Base-by-base conservation (phyloP, 2,797 vertebrate genomes). In the Natrix natrix region DNA sequence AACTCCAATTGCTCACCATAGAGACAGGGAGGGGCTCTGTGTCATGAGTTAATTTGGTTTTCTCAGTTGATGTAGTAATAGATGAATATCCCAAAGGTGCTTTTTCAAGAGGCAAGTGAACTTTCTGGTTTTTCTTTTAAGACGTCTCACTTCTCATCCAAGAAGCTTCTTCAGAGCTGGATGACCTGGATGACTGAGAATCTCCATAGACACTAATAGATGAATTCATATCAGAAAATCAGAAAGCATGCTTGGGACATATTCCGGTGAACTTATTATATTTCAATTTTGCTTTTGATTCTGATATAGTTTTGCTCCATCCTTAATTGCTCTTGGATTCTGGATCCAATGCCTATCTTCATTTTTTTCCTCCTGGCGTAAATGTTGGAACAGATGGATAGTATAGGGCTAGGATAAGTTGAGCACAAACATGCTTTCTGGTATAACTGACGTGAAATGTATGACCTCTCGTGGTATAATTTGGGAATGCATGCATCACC, bases 401-500 rank as follows among this genome's bases (percentile, higher is more conserved):
- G 54, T 17, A 87, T 55, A 87, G 14, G 5, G 5, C 5, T 7
- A 43, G 12, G 32, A 7, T 5, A 86, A 22, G 1, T 16, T 8
- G 26, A 22, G 10, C 48, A 7, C 8, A 22, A 52, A 56, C 2
- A 12, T 91, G 14, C 48, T 56, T 59, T 43, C 24, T 63, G 56
- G 48, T 63, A 37, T 60, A 89, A 93, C 22, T 10, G 12, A 93
- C 86, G 55, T 92, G 91, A 22, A 59, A 55, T 54, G 69, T 86
- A n/a, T 92, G 87, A 92, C 87, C 93, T 93, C 93, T 91, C 12
- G 92, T 93, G 93, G 92, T 59, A 52, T 11, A 43, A 1, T 37
- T 28, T 66, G 48, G 43, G 88, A 91, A 91, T 88, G 17, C 63
- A 63, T 6, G 2, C 60, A 60, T 37, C 32, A 56, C 16, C 37